Conservation (phyloP, 35 echinoderm and acorn worm genomes). For the Stichopus chloronotus region DNA sequence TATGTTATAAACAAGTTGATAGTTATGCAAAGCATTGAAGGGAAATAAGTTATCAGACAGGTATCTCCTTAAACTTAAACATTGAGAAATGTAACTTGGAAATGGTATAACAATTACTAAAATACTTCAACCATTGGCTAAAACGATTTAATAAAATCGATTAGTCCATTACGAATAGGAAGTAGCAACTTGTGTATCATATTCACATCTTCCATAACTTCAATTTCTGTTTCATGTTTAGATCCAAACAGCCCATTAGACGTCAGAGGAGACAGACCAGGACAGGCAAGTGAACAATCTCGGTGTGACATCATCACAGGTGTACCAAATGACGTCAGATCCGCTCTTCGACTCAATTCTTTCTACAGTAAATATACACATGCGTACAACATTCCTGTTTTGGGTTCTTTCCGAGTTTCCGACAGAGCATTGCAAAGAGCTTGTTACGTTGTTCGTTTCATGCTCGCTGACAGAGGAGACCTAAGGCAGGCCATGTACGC, state of each 20-base stretch:
- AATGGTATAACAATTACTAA: no score
- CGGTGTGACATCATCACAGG: slow-evolving; percentile 64
- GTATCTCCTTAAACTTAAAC: no score
- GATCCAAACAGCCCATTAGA: slow-evolving; percentile 35
- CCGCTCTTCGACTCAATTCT: slow-evolving; percentile 2
- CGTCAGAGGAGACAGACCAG: slow-evolving; percentile 51
- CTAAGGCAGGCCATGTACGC: slow-evolving; percentile 70
- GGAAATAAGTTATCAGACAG: no score
- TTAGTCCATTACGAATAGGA: no score
- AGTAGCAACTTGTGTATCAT: no score
- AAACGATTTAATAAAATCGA: no score
- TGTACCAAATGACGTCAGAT: slow-evolving; percentile 60
- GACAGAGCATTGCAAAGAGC: slow-evolving; percentile 74
- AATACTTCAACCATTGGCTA: no score
- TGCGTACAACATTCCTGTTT: slow-evolving; percentile 86
- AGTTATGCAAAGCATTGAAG: no score
- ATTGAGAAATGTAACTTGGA: no score
- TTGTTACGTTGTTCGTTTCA: slow-evolving; percentile 76
- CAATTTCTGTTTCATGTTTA: slow-evolving; percentile 12
- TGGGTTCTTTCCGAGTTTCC: slow-evolving; percentile 54
- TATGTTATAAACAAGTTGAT: no score
- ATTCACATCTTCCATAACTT: neutral
- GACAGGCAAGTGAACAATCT: slow-evolving; percentile 39
- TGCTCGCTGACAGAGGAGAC: slow-evolving; percentile 69
- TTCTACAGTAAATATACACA: slow-evolving; percentile 70